Percentiles rank a stretch among this genome's conserved stretches.
Conservation (phyloP, 2,888 invertebrate species). For the Dorcus parallelipipedus region DNA sequence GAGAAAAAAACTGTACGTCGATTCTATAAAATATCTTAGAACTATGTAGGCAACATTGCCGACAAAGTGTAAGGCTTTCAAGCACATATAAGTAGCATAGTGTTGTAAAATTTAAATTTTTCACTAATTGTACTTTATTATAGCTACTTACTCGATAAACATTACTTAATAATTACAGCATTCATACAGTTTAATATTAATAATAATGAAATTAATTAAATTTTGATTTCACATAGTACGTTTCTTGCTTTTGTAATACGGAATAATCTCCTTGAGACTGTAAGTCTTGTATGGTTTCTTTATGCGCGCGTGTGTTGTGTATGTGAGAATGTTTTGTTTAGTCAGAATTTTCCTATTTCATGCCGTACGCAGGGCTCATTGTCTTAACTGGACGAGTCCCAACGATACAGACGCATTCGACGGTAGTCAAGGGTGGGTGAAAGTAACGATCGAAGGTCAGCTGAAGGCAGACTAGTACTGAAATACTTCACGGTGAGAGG, state of each 20-base stretch:
- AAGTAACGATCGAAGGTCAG: constrained; percentile 56
- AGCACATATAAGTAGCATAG: constrained; percentile 27
- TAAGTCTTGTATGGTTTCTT: neutral
- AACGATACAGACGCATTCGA: constrained; percentile 41
- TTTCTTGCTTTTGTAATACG: neutral
- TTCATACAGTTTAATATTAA: constrained; percentile 9
- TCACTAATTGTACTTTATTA: constrained; percentile 18
- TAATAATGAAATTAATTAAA: constrained; percentile 2
- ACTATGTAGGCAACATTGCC: constrained; percentile 12
- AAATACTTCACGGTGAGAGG: constrained; percentile 58
- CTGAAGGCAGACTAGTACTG: constrained; percentile 53
- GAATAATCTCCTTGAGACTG: neutral
- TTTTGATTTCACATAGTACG: constrained; percentile 9
- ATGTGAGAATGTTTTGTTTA: no score
- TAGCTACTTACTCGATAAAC: constrained; percentile 17
- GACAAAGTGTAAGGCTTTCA: constrained; percentile 24
- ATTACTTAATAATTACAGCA: constrained; percentile 11
- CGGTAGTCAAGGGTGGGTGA: constrained; percentile 56
- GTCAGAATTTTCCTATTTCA: no score
- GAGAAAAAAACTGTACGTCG: constrained; percentile 9
- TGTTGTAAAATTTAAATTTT: constrained; percentile 22
- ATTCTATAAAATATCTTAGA: constrained; percentile 17
- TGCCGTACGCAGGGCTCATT: neutral
- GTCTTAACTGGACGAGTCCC: constrained; percentile 32
- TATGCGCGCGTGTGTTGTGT: neutral